These are phyloP conservation scores for Pseudocheirus occidentalis DNA, from an alignment of 2,797 vertebrate genomes.

Conservation along the genomic window DNA sequence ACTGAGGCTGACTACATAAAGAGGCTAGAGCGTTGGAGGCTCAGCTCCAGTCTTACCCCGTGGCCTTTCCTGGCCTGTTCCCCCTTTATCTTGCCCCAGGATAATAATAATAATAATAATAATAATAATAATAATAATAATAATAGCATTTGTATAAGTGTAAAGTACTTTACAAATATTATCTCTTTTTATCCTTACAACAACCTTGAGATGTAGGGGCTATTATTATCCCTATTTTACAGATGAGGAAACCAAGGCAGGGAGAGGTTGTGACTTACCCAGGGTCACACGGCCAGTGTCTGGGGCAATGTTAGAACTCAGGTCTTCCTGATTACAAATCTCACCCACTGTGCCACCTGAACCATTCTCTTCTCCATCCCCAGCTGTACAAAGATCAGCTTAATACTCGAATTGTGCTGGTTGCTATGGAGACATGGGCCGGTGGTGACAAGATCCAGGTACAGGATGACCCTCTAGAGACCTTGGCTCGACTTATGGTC, in stretches of 20 bases:
- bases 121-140: background rate
- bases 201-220: background rate
- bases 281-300: background rate
- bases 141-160: background rate
- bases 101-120: background rate
- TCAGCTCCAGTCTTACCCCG: background rate
- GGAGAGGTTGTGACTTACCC: background rate
- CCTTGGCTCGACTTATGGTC: constrained; percentile 92
- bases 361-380: background rate
- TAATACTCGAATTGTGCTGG: constrained; percentile 94
- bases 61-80: constrained; percentile 18
- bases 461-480: constrained; percentile 90
- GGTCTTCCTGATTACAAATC: background rate
- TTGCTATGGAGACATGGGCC: constrained; percentile 97
- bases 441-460: constrained; percentile 91
- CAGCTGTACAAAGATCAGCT: constrained; percentile 97
- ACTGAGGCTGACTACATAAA: background rate
- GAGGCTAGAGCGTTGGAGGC: background rate
- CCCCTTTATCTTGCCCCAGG: background rate
- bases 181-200: background rate
- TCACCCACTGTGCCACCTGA: background rate
- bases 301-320: background rate
- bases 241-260: background rate
- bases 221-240: background rate
- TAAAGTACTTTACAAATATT: background rate